Base-by-base conservation (phyloP, 2,113 vertebrate species). In the Sakesphorus luctuosus region DNA sequence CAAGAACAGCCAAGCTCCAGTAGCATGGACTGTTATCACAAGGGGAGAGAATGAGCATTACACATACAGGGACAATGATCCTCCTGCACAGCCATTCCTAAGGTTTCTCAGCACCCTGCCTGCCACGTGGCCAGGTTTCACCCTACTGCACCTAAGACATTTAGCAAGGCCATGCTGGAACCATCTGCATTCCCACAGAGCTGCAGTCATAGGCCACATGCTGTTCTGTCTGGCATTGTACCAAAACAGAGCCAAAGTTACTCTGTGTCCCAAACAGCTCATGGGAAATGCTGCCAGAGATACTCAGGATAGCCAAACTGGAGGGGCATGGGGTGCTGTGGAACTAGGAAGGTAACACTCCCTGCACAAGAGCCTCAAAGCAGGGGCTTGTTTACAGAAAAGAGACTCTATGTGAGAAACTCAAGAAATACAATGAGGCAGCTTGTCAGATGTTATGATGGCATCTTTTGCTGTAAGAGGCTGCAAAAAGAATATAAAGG, bases 311-410 rank as follows among this genome's bases (percentile, higher is more conserved):
- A 77, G 63, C 33, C 67, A 7, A 89, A 63, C 18, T 29, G 24
- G 9, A 61, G n/a, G 18, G 11, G 20, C 44, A 61, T 10, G 26
- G 53, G 12, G 24, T 8, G 14, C 19, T 24, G 63, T 67, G 52
- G 61, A 67, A 84, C 53, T 28, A 43, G 56, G 0, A 0, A 67
- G 47, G 26, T 33, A 62, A 46, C 9, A 50, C 4, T 74, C 62
- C 55, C 50, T 50, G n/a, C 17, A 20, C 24, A 31, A 59, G 11
- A 43, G 6, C 26, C 29, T 55, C 31, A 18, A 67, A 91, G 35
- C 25, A n/a, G 19, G 4, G 14, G 33, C 21, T 78, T 74, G 11
- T 82, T 81, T 44, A 67, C 1, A 68, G 31, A 50, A 43, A 74
- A 59, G 7, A 35, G 38, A 55, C 4, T 83, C 66, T 9, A 12